Conservation (phyloP, 2,888 invertebrate genomes). For the Rutpela maculata region DNA sequence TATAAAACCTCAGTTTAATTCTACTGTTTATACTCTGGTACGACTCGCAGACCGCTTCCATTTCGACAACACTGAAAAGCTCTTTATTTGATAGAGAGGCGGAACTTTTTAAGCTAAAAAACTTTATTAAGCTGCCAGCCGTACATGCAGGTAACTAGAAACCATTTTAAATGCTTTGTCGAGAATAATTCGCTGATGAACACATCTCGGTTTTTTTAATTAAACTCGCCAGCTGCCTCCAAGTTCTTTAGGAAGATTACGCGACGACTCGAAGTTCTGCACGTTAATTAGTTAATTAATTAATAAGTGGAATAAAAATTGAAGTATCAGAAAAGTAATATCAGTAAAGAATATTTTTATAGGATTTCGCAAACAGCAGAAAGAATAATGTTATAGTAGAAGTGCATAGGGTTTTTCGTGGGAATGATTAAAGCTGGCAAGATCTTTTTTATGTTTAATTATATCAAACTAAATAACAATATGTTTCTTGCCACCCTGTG, state of each 20-base stretch:
- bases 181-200: slow-evolving; percentile 3
- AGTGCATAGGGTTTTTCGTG: too few species aligned
- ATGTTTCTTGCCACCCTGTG: too few species aligned
- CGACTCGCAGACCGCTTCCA: not conserved
- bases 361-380: too few species aligned
- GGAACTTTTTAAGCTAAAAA: slow-evolving; percentile 28
- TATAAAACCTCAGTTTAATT: slow-evolving; percentile 5
- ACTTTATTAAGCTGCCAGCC: slow-evolving; percentile 20
- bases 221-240: not conserved
- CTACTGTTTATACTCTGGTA: not conserved
- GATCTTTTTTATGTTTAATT: too few species aligned
- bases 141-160: slow-evolving; percentile 16
- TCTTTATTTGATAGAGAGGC: slow-evolving; percentile 35
- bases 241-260: not conserved
- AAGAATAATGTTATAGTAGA: too few species aligned
- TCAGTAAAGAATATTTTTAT: too few species aligned
- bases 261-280: not conserved
- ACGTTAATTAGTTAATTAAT: not conserved
- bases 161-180: slow-evolving; percentile 8
- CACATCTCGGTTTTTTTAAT: slow-evolving; percentile 14
- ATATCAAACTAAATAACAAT: too few species aligned
- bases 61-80: slow-evolving; percentile 27
- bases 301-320: not conserved
- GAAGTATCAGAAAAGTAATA: not conserved
- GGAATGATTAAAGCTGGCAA: too few species aligned